Percentiles rank a stretch among this genome's conserved stretches.
Evolutionary conservation across 2,888 invertebrate genomes (phyloP).

Genomic region (Rhagonycha fulva): DNA sequence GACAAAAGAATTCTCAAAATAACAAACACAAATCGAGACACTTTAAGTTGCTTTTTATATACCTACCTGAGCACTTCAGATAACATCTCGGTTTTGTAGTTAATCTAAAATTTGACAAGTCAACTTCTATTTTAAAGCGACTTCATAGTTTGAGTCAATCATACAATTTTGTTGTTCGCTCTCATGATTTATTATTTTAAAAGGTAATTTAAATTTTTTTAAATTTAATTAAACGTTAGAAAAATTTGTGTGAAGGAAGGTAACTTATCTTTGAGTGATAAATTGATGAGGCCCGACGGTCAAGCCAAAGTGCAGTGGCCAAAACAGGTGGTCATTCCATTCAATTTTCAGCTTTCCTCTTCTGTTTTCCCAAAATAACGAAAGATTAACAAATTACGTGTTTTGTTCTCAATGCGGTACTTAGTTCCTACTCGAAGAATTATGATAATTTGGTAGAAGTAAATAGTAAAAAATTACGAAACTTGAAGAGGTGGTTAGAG

Average conservation of each 20-base stretch:
- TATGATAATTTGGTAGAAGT: conserved; percentile 2
- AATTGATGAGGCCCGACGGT: not conserved
- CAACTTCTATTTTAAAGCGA: conserved; percentile 13
- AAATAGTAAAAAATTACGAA: conserved; percentile 14
- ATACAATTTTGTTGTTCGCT: not conserved
- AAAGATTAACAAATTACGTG: not conserved
- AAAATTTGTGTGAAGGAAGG: not conserved
- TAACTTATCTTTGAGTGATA: not conserved
- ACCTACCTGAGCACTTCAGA: conserved; percentile 14
- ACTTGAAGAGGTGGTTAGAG: conserved; percentile 21
- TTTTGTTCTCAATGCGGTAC: not conserved
- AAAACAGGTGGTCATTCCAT: not conserved
- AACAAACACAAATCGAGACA: conserved; percentile 23
- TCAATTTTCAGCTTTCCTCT: not conserved
- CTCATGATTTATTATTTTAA: not conserved
- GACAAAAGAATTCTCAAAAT: conserved; percentile 19
- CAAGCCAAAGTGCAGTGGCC: not conserved
- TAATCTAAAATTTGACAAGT: conserved; percentile 22
- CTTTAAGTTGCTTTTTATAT: conserved; percentile 19
- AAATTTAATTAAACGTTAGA: not conserved
- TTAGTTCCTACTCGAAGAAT: not conserved
- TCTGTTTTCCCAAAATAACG: not conserved
- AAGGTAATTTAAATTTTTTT: not conserved
- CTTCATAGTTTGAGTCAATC: conserved; percentile 10
- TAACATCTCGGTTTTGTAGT: conserved; percentile 21